Base-by-base conservation (phyloP, 2,113 vertebrate genomes). In the Arizona elegans region DNA sequence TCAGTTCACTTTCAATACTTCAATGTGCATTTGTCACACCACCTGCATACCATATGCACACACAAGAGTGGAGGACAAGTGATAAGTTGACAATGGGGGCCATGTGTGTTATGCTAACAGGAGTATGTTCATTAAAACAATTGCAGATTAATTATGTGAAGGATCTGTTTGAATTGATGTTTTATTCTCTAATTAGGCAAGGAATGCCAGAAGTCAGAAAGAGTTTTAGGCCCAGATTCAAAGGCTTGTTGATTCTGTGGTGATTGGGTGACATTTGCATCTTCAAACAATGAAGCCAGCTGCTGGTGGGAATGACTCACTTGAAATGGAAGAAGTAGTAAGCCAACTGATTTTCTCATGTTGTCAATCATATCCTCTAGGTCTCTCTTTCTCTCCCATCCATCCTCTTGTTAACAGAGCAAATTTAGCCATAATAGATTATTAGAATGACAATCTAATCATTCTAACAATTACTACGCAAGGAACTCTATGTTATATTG, bases 91-190 rank as follows among this genome's bases (percentile, higher is more conserved):
- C 55, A 54, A 90, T 13, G 21, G 85, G 92, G 55, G 33, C 29
- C 56, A 3, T 17, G 90, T 15, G 53, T 15, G 92, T 47, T 24
- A 59, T 0, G 21, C 1, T 91, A 55, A 90, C 5, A 33, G 92
- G 91, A 88, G 94, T 95, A 93, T 89, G 19, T 0, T 0, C 87
- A 29, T 92, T 92, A 91, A 92, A 90, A 90, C 50, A 91, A n/a
- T 23, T 70, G 86, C 2, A 92, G 11, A 10, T 94, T 89, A 47
- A 55, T 33, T 92, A 75, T 65, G 24, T 50, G 1, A 38, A 0
- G 0, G 70, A 75, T 58, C 75, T 93, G 93, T 26, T 93, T 89
- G 81, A 94, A 91, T 70, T 10, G 47, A 15, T 92, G 0, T 92
- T 96, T 92, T 26, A 53, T 50, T 50, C 38, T 24, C 88, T 33